Conservation (phyloP, 2,113 vertebrate species). For the Cyanistes caeruleus region DNA sequence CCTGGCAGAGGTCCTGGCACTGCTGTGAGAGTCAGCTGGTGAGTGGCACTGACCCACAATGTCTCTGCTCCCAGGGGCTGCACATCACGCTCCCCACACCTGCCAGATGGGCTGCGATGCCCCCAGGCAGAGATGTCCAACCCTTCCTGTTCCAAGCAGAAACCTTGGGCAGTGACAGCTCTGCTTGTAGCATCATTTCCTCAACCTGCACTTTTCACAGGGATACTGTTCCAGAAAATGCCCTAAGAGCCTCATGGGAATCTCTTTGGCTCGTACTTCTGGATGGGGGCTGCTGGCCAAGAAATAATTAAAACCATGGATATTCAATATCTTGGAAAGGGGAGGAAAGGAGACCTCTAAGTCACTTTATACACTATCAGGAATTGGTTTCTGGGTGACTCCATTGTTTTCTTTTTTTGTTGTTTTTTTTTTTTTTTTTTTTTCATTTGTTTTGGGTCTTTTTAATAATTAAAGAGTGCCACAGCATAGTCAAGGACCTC, state of each 20-base stretch:
- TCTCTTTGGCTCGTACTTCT: background rate
- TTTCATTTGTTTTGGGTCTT: background rate
- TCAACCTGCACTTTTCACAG: background rate
- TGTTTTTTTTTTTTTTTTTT: background rate
- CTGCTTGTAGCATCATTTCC: background rate
- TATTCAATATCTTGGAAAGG: background rate
- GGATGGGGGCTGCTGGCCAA: background rate
- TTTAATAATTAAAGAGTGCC: background rate
- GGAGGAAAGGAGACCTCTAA: fast-evolving
- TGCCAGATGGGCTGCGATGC: background rate
- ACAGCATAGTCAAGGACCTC: background rate
- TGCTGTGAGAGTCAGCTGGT: background rate
- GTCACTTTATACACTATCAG: background rate
- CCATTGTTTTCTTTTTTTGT: fast-evolving
- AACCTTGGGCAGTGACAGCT: background rate
- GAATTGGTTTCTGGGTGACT: background rate
- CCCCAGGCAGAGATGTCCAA: background rate
- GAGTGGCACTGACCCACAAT: fast-evolving
- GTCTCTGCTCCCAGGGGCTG: background rate
- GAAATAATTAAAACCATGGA: background rate
- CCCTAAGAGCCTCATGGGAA: fast-evolving
- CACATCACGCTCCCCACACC: fast-evolving
- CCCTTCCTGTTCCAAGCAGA: background rate
- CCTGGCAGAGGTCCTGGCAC: background rate
- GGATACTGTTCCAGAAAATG: background rate